Evolutionary conservation across 1,140 invertebrate species (phyloP), one percentile per base, ranked within the genome.

Genomic region (Lepeophtheirus salmonis): DNA sequence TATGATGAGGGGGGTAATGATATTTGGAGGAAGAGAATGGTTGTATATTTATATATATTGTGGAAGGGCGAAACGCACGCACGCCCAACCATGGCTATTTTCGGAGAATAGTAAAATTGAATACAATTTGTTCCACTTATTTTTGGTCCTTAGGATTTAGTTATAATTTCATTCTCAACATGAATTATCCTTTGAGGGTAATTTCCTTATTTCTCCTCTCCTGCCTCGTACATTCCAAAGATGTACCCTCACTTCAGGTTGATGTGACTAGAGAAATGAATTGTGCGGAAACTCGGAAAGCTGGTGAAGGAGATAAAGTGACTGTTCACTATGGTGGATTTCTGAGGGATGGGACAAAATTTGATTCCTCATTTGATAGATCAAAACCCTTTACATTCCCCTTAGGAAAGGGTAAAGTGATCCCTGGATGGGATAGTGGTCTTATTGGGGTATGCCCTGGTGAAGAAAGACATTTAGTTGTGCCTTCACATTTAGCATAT

Each of bases 371-470:
- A 21, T 41, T 62, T 24, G 67, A 70, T 58, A 67, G 72, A n/a
- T 64, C 64, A 26, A 67, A 72, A 55, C 72, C 72, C 1, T 74
- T 74, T 64, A 64, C 66, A 24, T 75, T 75, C 66, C 68, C 71
- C 64, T 61, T 73, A 3, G 72, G 72, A 2, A 59, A 66, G 17
- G 71, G 71, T 14, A 68, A 71, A 61, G 71, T 73, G 65, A 66
- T 67, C 52, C 60, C 30, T 12, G 87, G 89, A 26, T 95, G 89
- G 90, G 91, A 96, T 68, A 79, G 90, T 20, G 73, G 73, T 3
- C 63, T 74, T 6, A 51, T 67, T 16, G 71, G 67, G 16, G 73
- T 73, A 68, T 75, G 73, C 66, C 64, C 67, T 0, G 70, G 72
- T 18, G 73, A 74, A 63, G 69, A 71, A 51, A 65, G 73, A 41